Base-by-base conservation (phyloP, 2,113 vertebrate genomes). In the Scomber colias region DNA sequence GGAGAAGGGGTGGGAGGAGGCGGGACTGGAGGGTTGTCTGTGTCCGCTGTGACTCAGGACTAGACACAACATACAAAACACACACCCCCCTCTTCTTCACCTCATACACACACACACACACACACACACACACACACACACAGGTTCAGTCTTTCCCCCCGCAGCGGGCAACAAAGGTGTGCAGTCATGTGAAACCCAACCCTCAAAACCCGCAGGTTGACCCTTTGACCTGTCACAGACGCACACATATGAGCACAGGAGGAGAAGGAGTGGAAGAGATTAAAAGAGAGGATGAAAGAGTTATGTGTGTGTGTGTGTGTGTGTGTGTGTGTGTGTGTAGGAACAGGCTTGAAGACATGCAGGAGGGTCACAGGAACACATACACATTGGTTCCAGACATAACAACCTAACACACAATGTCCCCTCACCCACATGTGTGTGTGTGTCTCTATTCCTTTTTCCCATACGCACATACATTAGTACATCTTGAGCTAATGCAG, bases 101-200 rank as follows among this genome's bases (percentile, higher is more conserved):
- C 30, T 15, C 5, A 4, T 21, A 27, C 24, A 27, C 24, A 27
- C 24, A 27, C 24, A 27, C 31, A 78, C 66, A 85, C 50, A 72
- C 57, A 60, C 62, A 54, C 74, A 56, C 35, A 75, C 82, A 64
- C 93, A 90, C 70, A 79, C 80, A 91, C 71, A 84, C 84, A 85
- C 74, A 93, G 82, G 85, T 93, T 91, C 89, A 77, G 81, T 83
- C 88, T 90, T 91, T 84, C 79, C 82, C 53, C 86, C 75, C 83
- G 48, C 75, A 68, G 88, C 85, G 86, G 93, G 92, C 93, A 95
- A 95, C 95, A 97, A 95, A 97, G 94, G 94, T 96, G 95, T 94
- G 93, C 90, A 95, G 91, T 94, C 96, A 95, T 94, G 92, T 93
- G 95, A 95, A 97, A 94, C 80, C 61, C 88, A 88, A 94, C 93